Percentiles rank a stretch among this genome's conserved stretches.
These are phyloP conservation scores for Etheostoma spectabile DNA, from an alignment of 2,113 vertebrate species.

Conservation along the genomic window DNA sequence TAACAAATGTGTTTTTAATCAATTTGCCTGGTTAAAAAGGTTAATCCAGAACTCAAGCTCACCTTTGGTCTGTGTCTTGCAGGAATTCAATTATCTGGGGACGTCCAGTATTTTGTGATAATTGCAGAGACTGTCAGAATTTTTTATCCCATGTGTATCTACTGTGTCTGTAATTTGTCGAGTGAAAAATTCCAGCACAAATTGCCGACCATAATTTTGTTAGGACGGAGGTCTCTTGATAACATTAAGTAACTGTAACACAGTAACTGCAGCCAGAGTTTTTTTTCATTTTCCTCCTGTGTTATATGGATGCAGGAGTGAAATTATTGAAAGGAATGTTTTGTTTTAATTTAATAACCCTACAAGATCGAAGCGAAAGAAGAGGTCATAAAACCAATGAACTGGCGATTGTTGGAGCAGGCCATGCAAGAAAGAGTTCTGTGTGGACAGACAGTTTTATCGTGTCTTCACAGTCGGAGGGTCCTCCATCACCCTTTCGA, in stretches of 20 bases:
- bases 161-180: slow-evolving; percentile 12
- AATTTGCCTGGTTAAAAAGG: slow-evolving; percentile 12
- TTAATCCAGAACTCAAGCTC: slow-evolving; percentile 13
- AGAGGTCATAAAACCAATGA: too few species aligned
- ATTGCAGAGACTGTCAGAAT: slow-evolving; percentile 17
- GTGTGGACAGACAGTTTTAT: too few species aligned
- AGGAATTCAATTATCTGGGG: slow-evolving; percentile 8
- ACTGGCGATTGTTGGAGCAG: too few species aligned
- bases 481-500: too few species aligned
- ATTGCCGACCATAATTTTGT: background rate
- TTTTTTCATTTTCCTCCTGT: background rate
- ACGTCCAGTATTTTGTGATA: slow-evolving; percentile 41
- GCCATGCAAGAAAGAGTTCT: too few species aligned
- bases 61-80: background rate
- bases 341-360: background rate
- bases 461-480: too few species aligned
- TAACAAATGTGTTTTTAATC: slow-evolving; percentile 31
- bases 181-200: slow-evolving; percentile 22
- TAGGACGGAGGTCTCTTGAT: slow-evolving; percentile 23
- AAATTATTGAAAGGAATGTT: background rate
- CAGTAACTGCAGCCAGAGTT: background rate
- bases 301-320: background rate
- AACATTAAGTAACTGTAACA: background rate
- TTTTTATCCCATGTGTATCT: slow-evolving; percentile 7
- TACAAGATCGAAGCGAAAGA: background rate